Conservation (phyloP, 1,140 invertebrate genomes). For the Meloidogyne exigua region DNA sequence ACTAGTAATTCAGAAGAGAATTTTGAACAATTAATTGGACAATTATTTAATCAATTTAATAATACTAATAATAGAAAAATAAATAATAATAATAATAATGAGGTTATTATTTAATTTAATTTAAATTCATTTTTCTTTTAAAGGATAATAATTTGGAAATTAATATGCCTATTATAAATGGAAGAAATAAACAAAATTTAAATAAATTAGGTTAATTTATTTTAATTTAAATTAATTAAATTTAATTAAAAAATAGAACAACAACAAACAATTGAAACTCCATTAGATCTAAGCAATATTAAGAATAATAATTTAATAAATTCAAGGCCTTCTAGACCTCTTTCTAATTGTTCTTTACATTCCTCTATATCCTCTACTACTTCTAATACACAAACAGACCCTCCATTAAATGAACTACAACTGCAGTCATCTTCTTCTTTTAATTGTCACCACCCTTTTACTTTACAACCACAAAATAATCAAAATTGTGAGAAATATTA, state of each 20-base stretch:
- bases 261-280: neutral
- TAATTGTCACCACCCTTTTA: neutral
- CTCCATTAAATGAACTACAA: neutral
- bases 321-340: neutral
- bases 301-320: neutral
- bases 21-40: conserved; percentile 2
- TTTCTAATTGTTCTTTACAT: conserved; percentile 2
- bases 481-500: neutral
- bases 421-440: neutral
- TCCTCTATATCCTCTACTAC: neutral
- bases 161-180: too few relatives aligned
- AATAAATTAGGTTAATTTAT: too few relatives aligned
- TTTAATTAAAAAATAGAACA: too few relatives aligned
- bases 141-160: neutral
- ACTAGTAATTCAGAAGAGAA: neutral
- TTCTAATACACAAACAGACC: neutral
- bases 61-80: neutral
- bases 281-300: neutral
- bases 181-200: too few relatives aligned
- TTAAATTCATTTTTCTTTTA: neutral
- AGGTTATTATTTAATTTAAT: neutral
- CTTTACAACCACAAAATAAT: neutral
- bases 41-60: conserved; percentile 6
- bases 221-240: too few relatives aligned
- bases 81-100: neutral